These are phyloP conservation scores for Nyctereutes procyonoides DNA, from an alignment of 2,113 vertebrate genomes.

Conservation along the genomic window DNA sequence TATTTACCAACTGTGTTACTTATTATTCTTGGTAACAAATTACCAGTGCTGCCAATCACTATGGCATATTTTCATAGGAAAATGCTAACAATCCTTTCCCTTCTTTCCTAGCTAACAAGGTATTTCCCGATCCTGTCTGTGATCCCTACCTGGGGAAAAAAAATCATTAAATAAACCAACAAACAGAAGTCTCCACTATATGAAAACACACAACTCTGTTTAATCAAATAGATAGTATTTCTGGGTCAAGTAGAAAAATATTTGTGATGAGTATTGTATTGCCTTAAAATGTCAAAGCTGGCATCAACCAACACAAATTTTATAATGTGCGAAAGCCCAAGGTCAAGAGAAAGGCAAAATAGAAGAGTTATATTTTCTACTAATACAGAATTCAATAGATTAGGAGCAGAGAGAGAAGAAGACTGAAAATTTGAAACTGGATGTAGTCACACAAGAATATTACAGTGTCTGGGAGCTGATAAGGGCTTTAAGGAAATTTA, in stretches of 20 bases:
- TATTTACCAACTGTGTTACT: neutral
- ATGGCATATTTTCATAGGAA: neutral
- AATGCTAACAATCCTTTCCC: neutral
- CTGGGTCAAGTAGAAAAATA: conserved; percentile 16
- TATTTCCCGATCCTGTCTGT: neutral
- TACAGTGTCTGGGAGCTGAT: conserved; percentile 57
- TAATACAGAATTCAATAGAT: conserved; percentile 54
- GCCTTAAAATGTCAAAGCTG: conserved; percentile 24
- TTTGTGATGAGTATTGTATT: conserved; percentile 22
- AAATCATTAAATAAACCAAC: conserved; percentile 4
- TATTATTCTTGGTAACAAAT: neutral
- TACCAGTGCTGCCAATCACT: neutral
- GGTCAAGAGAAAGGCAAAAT: conserved; percentile 59
- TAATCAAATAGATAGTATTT: conserved; percentile 48
- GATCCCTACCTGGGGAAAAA: neutral
- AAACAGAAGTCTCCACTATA: neutral
- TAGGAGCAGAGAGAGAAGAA: conserved; percentile 28
- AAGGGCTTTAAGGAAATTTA: conserved; percentile 70
- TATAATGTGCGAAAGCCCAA: conserved; percentile 49
- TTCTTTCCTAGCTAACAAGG: neutral
- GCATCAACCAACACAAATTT: neutral
- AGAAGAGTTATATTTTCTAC: conserved; percentile 27
- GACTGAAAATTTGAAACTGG: conserved; percentile 53
- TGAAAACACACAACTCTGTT: neutral
- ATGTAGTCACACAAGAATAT: conserved; percentile 55